phyloP scores from a whole-genome alignment of 2,888 invertebrate species.

The Brenthis hecate region DNA sequence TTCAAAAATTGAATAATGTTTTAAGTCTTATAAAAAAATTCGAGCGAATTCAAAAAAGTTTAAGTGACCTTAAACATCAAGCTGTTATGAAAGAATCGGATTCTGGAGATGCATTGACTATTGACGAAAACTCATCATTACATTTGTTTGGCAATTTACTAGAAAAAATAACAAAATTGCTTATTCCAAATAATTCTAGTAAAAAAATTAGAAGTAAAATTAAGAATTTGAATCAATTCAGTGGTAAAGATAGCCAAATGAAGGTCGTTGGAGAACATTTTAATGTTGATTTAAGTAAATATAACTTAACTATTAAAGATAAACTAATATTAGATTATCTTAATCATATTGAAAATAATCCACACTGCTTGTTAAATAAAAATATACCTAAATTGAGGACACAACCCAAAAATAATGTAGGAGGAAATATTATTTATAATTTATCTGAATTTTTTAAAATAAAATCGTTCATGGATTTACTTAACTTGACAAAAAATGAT shows the following conservation, averaged over 20 bases:
- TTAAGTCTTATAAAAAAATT: conserved; percentile 62
- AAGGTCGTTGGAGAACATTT: conserved; percentile 52
- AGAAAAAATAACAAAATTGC: conserved; percentile 63
- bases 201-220: conserved; percentile 52
- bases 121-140: conserved; percentile 45
- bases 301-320: conserved; percentile 62
- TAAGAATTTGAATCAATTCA: conserved; percentile 49
- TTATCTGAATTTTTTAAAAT: conserved; percentile 70
- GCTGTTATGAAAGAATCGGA: conserved; percentile 12
- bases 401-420: conserved; percentile 46
- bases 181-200: conserved; percentile 56
- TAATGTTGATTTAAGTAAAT: conserved; percentile 50
- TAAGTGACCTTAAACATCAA: conserved; percentile 48
- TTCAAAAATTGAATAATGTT: conserved; percentile 60
- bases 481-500: conserved; percentile 53
- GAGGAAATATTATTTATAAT: conserved; percentile 64
- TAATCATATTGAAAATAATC: conserved; percentile 57
- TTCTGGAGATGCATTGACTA: not conserved
- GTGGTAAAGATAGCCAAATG: conserved; percentile 45
- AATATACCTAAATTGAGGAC: conserved; percentile 40
- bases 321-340: conserved; percentile 67
- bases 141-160: conserved; percentile 62
- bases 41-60: conserved; percentile 54
- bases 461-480: conserved; percentile 64
- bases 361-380: conserved; percentile 54